Conservation (phyloP, 2,113 vertebrate genomes). For the Rhynchomys soricoides region DNA sequence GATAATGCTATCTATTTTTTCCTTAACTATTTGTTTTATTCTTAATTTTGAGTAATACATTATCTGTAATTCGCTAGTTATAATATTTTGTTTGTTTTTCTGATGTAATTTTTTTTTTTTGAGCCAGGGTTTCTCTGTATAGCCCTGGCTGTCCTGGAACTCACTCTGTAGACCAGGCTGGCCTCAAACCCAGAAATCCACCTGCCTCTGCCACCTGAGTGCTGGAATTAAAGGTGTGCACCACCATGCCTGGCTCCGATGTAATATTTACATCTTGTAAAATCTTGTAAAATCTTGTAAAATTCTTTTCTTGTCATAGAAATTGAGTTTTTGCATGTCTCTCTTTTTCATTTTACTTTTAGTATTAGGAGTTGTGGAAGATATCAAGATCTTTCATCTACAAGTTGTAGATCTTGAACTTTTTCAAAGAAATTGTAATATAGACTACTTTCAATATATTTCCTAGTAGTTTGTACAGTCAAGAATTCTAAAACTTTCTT, state of each 20-base stretch:
- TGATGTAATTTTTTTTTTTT: background rate
- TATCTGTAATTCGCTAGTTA: background rate
- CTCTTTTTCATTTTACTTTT: background rate
- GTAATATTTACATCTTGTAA: too few species aligned
- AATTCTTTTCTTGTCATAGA: background rate
- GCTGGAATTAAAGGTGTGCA: too few species aligned
- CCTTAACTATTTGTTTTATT: background rate
- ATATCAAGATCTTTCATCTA: slow-evolving; percentile 25
- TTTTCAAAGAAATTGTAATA: background rate
- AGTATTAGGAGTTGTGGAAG: background rate
- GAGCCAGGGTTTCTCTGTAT: too few species aligned
- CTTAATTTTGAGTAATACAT: background rate
- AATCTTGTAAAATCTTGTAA: too few species aligned
- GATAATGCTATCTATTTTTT: background rate
- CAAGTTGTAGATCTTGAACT: background rate
- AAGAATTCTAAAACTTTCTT: slow-evolving; percentile 52
- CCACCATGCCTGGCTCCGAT: too few species aligned
- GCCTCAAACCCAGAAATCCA: too few species aligned
- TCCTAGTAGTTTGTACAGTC: background rate
- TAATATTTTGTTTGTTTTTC: background rate
- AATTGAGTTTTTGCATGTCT: background rate
- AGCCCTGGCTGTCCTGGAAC: too few species aligned
- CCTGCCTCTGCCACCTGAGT: too few species aligned
- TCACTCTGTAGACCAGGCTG: too few species aligned
- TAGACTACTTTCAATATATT: slow-evolving; percentile 1